These are phyloP conservation scores for Gymnothorax javanicus DNA, from an alignment of 2,797 vertebrate species.

Conservation along the genomic window DNA sequence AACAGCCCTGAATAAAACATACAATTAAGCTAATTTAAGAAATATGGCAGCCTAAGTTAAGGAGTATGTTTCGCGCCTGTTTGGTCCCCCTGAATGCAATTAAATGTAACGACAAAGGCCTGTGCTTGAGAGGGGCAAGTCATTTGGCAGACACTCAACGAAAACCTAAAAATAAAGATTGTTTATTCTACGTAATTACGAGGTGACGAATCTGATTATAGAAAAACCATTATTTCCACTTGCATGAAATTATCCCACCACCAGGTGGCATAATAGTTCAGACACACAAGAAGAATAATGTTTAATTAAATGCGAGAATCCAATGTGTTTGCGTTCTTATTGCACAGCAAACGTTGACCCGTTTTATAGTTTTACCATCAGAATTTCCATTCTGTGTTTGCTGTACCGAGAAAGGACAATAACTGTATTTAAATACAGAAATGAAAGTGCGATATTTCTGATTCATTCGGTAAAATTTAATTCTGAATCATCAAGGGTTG, in stretches of 20 bases:
- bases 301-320: no score
- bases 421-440: no score
- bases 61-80: not conserved
- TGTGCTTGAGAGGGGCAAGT: not conserved
- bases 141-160: not conserved
- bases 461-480: no score
- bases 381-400: no score
- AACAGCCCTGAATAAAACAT: not conserved
- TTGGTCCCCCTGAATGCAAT: not conserved
- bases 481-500: not conserved
- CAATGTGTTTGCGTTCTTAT: no score
- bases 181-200: not conserved
- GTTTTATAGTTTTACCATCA: no score
- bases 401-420: no score
- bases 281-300: not conserved
- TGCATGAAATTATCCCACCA: constrained; percentile 32
- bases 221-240: not conserved
- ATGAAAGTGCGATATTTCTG: no score
- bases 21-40: not conserved
- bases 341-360: no score
- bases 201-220: not conserved
- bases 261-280: constrained; percentile 40
- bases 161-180: not conserved
- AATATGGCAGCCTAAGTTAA: not conserved
- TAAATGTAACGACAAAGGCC: not conserved